A percentile compares a stretch with the other conserved stretches of the same genome.
Evolutionary conservation across 2,113 vertebrate species (phyloP).

Genomic region (Peromyscus californicus): DNA sequence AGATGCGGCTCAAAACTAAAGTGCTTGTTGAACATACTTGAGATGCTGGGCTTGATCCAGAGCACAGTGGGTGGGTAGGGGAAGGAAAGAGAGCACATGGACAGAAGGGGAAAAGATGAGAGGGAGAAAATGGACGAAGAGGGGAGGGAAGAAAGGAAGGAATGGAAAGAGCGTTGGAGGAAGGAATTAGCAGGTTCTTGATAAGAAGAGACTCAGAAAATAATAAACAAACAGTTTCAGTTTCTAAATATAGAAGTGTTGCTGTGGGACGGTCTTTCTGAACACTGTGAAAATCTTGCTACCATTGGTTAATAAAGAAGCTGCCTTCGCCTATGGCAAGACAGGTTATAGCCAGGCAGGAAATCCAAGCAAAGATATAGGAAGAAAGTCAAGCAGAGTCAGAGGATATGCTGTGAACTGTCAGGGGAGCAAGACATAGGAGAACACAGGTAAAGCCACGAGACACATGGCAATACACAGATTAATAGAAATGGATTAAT

Average conservation of each 20-base stretch:
- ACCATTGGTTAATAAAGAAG: too few species aligned
- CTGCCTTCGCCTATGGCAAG: too few species aligned
- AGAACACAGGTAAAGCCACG: too few species aligned
- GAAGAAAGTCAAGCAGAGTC: too few species aligned
- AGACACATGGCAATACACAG: too few species aligned
- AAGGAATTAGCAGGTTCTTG: neutral
- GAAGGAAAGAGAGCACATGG: neutral
- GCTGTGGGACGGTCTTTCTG: too few species aligned
- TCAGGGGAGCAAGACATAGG: too few species aligned
- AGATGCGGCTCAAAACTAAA: neutral
- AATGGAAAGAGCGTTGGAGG: neutral
- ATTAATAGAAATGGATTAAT: too few species aligned
- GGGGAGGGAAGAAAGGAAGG: neutral
- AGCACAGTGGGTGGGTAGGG: neutral
- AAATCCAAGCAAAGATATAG: too few species aligned
- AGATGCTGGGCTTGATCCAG: neutral
- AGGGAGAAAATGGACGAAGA: neutral
- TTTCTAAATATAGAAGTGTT: neutral
- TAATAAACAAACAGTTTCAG: neutral
- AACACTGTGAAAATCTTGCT: too few species aligned
- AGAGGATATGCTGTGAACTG: too few species aligned
- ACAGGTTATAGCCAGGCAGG: too few species aligned
- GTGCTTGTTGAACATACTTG: neutral
- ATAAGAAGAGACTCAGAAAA: neutral
- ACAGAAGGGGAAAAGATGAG: neutral